phyloP scores from a whole-genome alignment of 2,888 invertebrate species.

The Nephrotoma flavescens region DNA sequence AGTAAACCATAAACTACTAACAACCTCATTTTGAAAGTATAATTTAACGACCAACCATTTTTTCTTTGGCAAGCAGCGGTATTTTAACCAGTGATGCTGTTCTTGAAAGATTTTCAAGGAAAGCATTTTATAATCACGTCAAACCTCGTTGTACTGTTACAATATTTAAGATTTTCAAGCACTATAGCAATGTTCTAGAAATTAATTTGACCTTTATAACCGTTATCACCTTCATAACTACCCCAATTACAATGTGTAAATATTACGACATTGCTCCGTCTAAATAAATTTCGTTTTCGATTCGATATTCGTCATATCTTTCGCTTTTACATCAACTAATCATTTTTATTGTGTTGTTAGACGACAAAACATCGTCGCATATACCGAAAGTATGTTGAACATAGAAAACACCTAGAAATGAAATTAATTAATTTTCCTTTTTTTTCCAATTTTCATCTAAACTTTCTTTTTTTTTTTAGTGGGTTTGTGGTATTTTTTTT shows the following conservation, averaged over 20 bases:
- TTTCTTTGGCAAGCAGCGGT: no score
- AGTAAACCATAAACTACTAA: no score
- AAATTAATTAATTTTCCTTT: not conserved
- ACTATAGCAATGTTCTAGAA: no score
- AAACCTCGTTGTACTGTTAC: no score
- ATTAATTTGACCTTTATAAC: no score
- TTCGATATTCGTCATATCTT: not conserved
- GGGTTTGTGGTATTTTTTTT: not conserved
- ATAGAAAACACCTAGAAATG: not conserved
- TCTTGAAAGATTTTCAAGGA: no score
- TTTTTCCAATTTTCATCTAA: not conserved
- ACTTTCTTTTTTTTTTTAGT: not conserved
- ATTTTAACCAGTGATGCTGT: no score
- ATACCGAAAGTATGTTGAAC: not conserved
- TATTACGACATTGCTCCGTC: not conserved
- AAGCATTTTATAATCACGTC: no score
- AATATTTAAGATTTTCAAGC: no score
- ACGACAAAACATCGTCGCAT: not conserved
- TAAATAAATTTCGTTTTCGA: not conserved
- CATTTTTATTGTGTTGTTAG: not conserved
- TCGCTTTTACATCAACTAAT: not conserved
- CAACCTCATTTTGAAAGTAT: no score
- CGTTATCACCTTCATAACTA: no score
- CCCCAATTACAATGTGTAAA: not conserved
- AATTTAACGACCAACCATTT: no score